Evolutionary conservation across 2,797 vertebrate species (phyloP), one percentile per base, ranked within the genome.

Genomic region (Propithecus deckenii): DNA sequence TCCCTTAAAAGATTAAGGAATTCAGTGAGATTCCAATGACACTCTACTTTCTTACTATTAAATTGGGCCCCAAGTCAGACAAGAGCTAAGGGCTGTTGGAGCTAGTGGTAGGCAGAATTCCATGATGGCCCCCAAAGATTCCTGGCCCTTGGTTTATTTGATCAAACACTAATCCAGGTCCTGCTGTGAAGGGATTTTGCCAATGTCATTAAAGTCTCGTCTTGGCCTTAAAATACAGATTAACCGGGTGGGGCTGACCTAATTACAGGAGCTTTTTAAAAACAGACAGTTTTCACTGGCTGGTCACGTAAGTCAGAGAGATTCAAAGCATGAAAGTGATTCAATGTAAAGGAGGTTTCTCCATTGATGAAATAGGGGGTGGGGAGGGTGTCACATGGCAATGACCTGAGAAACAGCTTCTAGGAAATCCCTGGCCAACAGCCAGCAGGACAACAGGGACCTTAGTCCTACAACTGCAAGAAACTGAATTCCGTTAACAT

Each of bases 201-300:
- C 69, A 22, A 85, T 48, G 14, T 65, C 61, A 76, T 48, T 81
- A 38, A 89, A 93, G 30, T 72, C 65, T 46, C 38, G 43, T 79
- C 63, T 30, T 59, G 69, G 57, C 46, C 67, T 95, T 89, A 95
- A 91, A 71, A 83, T 72, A 65, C 7, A 79, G 63, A 84, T 86
- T 76, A 79, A 28, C 35, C 35, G 61, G 52, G 41, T 88, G 25
- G 65, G 48, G 57, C 41, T 83, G 43, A 63, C 50, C 11, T 46
- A 63, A 57, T 63, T 86, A 91, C 7, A 35, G 61, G 67, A 92
- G 55, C 2, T 38, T 71, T 88, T 74, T 86, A 61, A 71, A 93
- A 74, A 48, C 30, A 75, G 63, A 38, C 63, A 32, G 18, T 86
- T 84, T 91, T 80, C 63, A 84, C n/a, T 91, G 86, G 43, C 55